A percentile compares a stretch with the other conserved stretches of the same genome.
phyloP scores from a whole-genome alignment of 2,888 invertebrate genomes.

The Chalcosyrphus nemorum region DNA sequence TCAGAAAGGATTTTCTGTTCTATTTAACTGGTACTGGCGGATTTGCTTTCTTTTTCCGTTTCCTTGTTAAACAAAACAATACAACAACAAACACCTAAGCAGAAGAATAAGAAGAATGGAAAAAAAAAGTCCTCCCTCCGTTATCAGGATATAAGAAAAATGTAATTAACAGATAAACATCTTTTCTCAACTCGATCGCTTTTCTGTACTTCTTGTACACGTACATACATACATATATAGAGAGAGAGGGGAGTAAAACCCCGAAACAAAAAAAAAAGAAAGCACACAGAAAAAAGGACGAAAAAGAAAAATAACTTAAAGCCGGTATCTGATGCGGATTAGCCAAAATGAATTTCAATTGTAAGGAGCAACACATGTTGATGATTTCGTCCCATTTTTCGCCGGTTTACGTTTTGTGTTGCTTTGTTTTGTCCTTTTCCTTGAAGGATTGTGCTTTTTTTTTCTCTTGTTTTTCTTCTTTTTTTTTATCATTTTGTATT shows the following conservation, averaged over 20 bases:
- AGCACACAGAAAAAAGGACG: neutral
- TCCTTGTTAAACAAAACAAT: neutral
- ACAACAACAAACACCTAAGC: conserved; percentile 24
- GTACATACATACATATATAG: no score
- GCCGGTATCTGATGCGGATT: conserved; percentile 54
- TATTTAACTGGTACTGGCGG: conserved; percentile 56
- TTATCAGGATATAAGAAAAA: conserved; percentile 61
- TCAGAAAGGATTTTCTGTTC: conserved; percentile 68
- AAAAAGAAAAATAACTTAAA: conserved; percentile 31
- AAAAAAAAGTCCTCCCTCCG: no score
- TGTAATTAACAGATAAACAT: conserved; percentile 66
- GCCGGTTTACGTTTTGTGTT: neutral
- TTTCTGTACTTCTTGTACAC: no score
- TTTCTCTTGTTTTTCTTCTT: conserved; percentile 18
- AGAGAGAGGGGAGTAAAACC: neutral
- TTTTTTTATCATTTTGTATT: conserved; percentile 22
- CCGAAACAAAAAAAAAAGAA: neutral
- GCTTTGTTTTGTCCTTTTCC: neutral
- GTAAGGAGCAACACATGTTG: conserved; percentile 45
- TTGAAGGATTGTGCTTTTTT: conserved; percentile 12
- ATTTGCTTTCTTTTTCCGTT: conserved; percentile 25
- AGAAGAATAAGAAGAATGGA: conserved; percentile 29
- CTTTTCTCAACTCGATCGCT: conserved; percentile 48
- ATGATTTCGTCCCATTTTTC: conserved; percentile 36
- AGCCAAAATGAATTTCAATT: conserved; percentile 49